Conservation (phyloP, 37 sponge, comb jelly and placozoan genomes). For the Halichondria panicea region DNA sequence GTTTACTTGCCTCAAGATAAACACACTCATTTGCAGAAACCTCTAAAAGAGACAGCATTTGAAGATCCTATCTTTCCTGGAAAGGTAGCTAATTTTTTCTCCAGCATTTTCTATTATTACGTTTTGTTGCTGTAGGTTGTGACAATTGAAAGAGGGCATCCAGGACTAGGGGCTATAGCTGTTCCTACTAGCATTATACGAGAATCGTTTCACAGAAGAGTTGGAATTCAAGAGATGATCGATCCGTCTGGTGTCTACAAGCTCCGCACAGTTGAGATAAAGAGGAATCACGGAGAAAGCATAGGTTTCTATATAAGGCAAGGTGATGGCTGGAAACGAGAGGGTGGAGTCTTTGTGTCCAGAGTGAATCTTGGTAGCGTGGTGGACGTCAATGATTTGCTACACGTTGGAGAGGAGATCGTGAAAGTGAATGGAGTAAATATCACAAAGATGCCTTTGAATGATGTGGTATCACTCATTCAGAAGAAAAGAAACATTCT, state of each 20-base stretch:
- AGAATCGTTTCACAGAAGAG: conserved; percentile 29
- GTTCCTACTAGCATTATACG: no score
- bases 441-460: conserved; percentile 35
- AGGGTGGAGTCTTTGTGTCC: conserved; percentile 54
- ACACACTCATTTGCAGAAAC: no score
- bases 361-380: conserved; percentile 52
- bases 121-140: no score
- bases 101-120: no score
- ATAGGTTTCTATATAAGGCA: conserved; percentile 58
- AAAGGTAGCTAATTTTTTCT: no score
- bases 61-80: no score
- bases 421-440: conserved; percentile 42
- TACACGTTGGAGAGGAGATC: conserved; percentile 58
- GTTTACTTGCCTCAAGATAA: no score
- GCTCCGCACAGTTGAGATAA: conserved; percentile 30
- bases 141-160: no score
- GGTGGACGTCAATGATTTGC: conserved; percentile 37
- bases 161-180: no score
- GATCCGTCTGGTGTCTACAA: conserved; percentile 16
- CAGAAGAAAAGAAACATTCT: no score
- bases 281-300: conserved; percentile 41
- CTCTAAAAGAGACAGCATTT: no score
- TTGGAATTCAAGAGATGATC: conserved; percentile 10
- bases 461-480: conserved; percentile 54
- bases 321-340: conserved; percentile 58